Evolutionary conservation across 2,888 invertebrate genomes (phyloP), one percentile per base, ranked within the genome.

Genomic region (Rotaria sp.): DNA sequence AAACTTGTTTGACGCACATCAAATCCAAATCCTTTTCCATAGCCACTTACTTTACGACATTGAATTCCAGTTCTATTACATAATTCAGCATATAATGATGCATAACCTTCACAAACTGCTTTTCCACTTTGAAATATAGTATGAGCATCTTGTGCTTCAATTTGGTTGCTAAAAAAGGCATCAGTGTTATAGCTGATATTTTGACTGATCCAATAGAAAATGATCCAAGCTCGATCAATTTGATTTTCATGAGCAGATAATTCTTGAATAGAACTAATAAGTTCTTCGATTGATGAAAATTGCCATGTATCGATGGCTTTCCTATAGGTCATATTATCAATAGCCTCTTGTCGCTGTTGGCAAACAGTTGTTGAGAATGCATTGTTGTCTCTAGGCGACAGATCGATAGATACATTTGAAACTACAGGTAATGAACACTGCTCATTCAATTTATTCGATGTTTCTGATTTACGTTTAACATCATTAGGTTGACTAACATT

Each of bases 61-160:
- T 84, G 24, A 48, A 86, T 50, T 10, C 45, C 86, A 48, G 50
- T 84, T 10, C 3, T 26, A 30, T 67, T 21, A 35, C 84, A 84
- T 35, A 86, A 15, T 2, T 30, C 74, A 30, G 30, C 11, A 48
- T 50, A 84, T 26, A 86, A 84, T 38, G 21, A 35, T 57, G 86
- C 59, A 52, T 75, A 86, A 24, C 86, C 86, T 50, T 84, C 84
- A 55, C 84, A 84, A 50, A 86, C 86, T 84, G 84, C 84, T 41
- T 26, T 41, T 35, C 41, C 30, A 84, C 24, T 84, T 86, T 57
- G 45, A 26, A 86, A 84, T 24, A 84, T 84, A 35, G n/a, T 26
- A 24, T 84, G 45, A 15, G 84, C 75, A 85, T 30, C n/a, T 48
- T 85, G 45, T 11, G 59, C 2, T 30, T n/a, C 67, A 59, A 74